Conservation (phyloP, 2,113 vertebrate genomes). For the Platanista minor region DNA sequence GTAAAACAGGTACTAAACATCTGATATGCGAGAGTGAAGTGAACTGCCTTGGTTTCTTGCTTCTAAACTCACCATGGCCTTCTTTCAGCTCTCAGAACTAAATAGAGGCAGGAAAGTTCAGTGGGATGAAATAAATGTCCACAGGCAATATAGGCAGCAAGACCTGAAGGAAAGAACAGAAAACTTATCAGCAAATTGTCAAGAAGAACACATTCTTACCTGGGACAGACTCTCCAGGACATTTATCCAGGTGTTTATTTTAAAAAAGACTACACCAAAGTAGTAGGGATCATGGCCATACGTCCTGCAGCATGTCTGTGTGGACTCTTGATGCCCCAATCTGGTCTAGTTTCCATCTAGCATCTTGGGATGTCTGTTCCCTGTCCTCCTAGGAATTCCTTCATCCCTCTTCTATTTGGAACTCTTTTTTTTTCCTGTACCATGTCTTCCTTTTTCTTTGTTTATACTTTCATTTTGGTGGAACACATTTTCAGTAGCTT, state of each 20-base stretch:
- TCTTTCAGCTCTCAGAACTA: neutral
- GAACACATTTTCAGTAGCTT: neutral
- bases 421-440: neutral
- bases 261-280: neutral
- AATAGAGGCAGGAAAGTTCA: neutral
- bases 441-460: neutral
- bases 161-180: neutral
- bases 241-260: neutral
- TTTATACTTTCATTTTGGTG: neutral
- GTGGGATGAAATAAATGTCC: neutral
- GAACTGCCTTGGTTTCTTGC: neutral
- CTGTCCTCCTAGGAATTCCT: neutral
- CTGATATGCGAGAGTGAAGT: neutral
- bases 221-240: neutral
- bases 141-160: neutral
- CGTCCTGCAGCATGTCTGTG: neutral
- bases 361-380: neutral
- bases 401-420: neutral
- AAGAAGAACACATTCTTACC: neutral
- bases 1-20: neutral
- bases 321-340: neutral
- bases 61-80: neutral
- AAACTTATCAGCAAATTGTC: neutral
- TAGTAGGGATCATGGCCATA: neutral
- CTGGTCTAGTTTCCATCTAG: neutral